Evolutionary conservation across 2,113 vertebrate genomes (phyloP).

Genomic region (Struthio camelus): DNA sequence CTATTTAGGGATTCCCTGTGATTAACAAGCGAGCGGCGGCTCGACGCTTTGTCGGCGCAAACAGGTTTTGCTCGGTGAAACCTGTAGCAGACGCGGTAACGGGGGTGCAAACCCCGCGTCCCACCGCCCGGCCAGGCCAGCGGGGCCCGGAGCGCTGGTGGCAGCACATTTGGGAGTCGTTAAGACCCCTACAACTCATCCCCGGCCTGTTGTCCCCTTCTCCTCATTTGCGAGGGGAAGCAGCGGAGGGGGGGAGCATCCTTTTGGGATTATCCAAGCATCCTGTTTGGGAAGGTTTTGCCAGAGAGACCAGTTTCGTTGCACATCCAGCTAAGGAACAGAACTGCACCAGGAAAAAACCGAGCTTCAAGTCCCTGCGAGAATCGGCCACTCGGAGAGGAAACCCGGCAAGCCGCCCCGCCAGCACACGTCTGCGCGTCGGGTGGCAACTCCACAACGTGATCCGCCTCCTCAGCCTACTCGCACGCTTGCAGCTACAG

Average conservation of each 20-base stretch:
- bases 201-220: neutral
- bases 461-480: neutral
- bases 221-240: neutral
- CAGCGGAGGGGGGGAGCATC: neutral
- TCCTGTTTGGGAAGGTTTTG: constrained; percentile 6
- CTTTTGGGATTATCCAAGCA: neutral
- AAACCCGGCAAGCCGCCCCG: neutral
- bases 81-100: neutral
- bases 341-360: neutral
- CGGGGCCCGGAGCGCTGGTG: no score
- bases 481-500: neutral
- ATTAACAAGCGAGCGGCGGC: rapidly evolving
- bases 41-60: neutral
- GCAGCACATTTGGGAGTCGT: neutral
- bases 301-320: neutral
- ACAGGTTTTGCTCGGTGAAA: neutral
- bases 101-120: no score
- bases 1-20: neutral
- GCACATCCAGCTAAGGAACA: neutral
- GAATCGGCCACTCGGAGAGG: neutral
- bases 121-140: no score
- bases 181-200: rapidly evolving
- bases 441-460: neutral
- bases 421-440: neutral
- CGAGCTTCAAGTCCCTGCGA: neutral